Base-by-base conservation (phyloP, 2,888 invertebrate genomes). In the Phaonia tiefii region DNA sequence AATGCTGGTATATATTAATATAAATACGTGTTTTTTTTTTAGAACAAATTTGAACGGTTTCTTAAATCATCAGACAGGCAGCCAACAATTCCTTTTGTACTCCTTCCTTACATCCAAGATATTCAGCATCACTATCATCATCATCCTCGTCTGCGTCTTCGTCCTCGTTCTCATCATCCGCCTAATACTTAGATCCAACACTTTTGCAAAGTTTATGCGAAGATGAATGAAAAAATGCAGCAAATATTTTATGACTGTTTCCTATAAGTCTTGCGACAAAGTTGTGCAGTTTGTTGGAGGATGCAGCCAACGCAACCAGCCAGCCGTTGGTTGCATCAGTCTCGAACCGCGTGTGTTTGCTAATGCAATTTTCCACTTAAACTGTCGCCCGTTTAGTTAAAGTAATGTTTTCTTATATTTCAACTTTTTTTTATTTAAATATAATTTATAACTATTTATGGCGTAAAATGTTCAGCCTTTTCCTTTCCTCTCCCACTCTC, bases 311-410 rank as follows among this genome's bases (percentile, higher is more conserved):
- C 8, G 31, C 31, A n/a, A n/a, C n/a, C n/a, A n/a, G 49, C 5
- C 8, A 22, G 54, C 26, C 15, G 17, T 44, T 49, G 11, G 20
- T 49, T 7, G 67, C 49, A 8, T n/a, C n/a, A n/a, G n/a, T n/a
- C n/a, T n/a, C 20, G 11, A 3, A 11, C 44, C 60, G 15, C 49
- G 49, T 63, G 25, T 67, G 75, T 71, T 65, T 63, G 81, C 81
- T 81, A 84, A 83, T 83, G 84, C 81, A 84, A 84, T 84, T 84
- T 84, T 84, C 83, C 84, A 77, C 83, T 84, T 84, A 84, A 80
- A 75, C 83, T 84, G 84, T 83, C 83, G 83, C 80, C 63, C 70
- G 78, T 65, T 84, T 78, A 78, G 66, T 81, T 79, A 74, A 72
- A 78, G 72, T 77, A 63, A 63, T 63, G 63, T 42, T 17, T 63